phyloP scores from a whole-genome alignment of 2,888 invertebrate species.

The Nymphalis c-album region DNA sequence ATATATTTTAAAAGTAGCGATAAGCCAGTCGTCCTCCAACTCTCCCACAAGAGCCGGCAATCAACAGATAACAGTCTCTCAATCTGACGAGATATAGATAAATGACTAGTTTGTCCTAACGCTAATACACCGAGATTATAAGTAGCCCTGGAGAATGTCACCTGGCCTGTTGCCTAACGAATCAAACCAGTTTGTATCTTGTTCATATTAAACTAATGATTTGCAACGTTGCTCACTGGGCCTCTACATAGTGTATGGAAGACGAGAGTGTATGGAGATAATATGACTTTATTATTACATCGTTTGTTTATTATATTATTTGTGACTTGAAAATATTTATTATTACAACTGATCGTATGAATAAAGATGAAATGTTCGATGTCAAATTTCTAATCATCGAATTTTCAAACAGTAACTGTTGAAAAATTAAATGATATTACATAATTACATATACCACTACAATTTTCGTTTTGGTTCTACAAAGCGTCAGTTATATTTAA shows the following conservation, averaged over 20 bases:
- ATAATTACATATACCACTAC: too few species aligned
- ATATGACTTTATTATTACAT: slow-evolving; percentile 13
- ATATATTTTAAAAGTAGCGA: not conserved
- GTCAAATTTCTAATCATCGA: too few species aligned
- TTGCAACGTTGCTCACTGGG: slow-evolving; percentile 36
- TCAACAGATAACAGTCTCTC: slow-evolving; percentile 27
- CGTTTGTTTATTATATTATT: not conserved
- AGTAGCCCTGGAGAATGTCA: slow-evolving; percentile 46
- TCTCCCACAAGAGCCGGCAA: slow-evolving; percentile 5
- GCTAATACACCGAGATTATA: slow-evolving; percentile 39
- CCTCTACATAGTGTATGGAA: not conserved
- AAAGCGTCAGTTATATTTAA: too few species aligned
- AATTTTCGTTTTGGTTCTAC: too few species aligned
- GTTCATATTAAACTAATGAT: slow-evolving; percentile 42
- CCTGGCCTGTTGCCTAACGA: slow-evolving; percentile 44
- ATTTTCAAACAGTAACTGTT: too few species aligned
- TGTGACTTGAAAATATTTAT: not conserved
- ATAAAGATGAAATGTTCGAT: too few species aligned
- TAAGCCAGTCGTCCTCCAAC: not conserved
- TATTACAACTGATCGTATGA: not conserved
- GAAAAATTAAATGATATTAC: too few species aligned
- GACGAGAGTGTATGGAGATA: not conserved
- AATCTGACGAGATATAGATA: slow-evolving; percentile 37
- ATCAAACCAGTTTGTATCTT: slow-evolving; percentile 41
- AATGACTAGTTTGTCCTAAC: slow-evolving; percentile 32